Conservation (phyloP, 2,797 vertebrate genomes). For the Pygocentrus nattereri region DNA sequence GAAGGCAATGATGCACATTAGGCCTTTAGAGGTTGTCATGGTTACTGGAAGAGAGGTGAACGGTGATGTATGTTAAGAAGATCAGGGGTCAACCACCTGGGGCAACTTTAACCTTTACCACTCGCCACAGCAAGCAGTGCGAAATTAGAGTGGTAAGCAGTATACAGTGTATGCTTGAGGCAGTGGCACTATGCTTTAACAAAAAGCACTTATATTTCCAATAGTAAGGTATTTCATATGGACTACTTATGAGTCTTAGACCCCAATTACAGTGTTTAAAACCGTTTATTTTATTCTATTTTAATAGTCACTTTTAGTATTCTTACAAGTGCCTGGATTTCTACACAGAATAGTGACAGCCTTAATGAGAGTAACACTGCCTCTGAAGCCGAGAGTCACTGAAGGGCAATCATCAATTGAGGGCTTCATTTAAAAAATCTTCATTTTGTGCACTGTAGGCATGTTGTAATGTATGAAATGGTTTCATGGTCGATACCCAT, state of each 20-base stretch:
- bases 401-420: background rate
- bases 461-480: background rate
- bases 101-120: slow-evolving; percentile 24
- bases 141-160: background rate
- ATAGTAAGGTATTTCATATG: background rate
- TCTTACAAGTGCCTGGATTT: too few species aligned
- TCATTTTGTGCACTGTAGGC: background rate
- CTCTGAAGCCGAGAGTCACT: background rate
- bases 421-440: background rate
- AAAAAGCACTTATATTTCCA: background rate
- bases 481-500: too few species aligned
- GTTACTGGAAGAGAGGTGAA: slow-evolving; percentile 31
- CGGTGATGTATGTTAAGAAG: background rate
- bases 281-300: background rate
- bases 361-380: background rate
- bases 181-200: background rate
- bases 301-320: background rate
- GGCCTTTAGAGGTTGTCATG: slow-evolving; percentile 15
- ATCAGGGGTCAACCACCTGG: slow-evolving; percentile 7
- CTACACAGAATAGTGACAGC: too few species aligned
- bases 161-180: background rate
- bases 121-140: background rate
- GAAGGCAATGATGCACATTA: slow-evolving; percentile 9
- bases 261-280: background rate
- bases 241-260: background rate